Conservation (phyloP, 2,888 invertebrate genomes). For the Aleiodes leptofemur region DNA sequence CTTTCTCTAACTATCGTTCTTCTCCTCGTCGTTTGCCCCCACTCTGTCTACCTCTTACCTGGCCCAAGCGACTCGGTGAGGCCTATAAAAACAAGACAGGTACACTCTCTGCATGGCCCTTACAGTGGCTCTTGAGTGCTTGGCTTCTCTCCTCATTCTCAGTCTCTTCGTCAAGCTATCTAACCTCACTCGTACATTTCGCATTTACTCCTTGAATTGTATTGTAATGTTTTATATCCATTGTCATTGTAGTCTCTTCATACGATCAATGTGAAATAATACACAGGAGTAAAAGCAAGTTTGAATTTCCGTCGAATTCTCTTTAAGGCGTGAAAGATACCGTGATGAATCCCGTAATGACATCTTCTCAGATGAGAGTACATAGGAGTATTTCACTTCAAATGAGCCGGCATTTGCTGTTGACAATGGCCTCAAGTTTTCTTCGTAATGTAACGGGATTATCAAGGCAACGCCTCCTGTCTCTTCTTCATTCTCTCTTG, state of each 20-base stretch:
- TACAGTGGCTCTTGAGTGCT: slow-evolving; percentile 73
- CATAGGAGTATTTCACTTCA: slow-evolving; percentile 28
- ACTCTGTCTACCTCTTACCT: slow-evolving; percentile 61
- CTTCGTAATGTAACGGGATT: slow-evolving; percentile 54
- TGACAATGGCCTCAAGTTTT: slow-evolving; percentile 50
- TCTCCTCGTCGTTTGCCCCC: slow-evolving; percentile 56
- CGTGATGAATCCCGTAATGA: slow-evolving; percentile 41
- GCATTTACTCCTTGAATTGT: slow-evolving; percentile 15
- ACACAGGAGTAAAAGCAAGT: background rate
- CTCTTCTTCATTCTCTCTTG: slow-evolving; percentile 57
- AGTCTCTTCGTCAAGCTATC: slow-evolving; percentile 41
- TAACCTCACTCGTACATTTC: slow-evolving; percentile 35
- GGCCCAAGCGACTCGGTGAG: slow-evolving; percentile 69
- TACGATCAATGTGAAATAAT: slow-evolving; percentile 10
- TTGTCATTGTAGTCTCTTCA: slow-evolving; percentile 10
- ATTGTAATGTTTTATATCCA: slow-evolving; percentile 16
- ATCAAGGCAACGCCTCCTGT: slow-evolving; percentile 52
- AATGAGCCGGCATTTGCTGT: slow-evolving; percentile 42
- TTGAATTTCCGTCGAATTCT: slow-evolving; percentile 31
- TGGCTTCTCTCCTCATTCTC: slow-evolving; percentile 50
- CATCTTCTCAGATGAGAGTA: slow-evolving; percentile 24
- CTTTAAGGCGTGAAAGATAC: slow-evolving; percentile 27
- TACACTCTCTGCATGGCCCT: slow-evolving; percentile 74
- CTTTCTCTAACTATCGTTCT: slow-evolving; percentile 56
- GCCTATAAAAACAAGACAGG: slow-evolving; percentile 75